Evolutionary conservation across 2,113 vertebrate genomes (phyloP).

Genomic region (Suncus etruscus): DNA sequence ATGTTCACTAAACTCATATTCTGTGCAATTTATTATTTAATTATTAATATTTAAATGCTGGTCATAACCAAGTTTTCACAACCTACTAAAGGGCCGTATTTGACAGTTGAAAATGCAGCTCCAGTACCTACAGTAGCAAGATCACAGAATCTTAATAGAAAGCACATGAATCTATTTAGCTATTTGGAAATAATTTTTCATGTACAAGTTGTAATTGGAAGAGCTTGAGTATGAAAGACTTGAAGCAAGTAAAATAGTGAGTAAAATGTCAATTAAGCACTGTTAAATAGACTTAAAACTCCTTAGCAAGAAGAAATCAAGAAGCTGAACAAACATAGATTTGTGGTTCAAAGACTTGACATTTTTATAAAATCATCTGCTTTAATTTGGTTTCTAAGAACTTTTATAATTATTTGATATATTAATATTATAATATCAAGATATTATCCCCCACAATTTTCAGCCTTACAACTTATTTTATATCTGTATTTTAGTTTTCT

Average conservation of each 20-base stretch:
- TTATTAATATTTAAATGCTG: background rate
- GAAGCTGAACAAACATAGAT: slow-evolving; percentile 51
- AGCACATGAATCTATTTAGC: slow-evolving; percentile 53
- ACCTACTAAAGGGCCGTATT: background rate
- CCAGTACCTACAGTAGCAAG: background rate
- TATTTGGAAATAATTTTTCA: slow-evolving; percentile 59
- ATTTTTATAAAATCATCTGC: slow-evolving; percentile 40
- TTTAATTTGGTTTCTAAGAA: slow-evolving; percentile 32
- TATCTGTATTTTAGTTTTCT: slow-evolving; percentile 30
- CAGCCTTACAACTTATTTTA: slow-evolving; percentile 25
- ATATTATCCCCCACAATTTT: slow-evolving; percentile 45
- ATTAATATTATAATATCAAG: background rate
- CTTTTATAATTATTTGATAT: background rate
- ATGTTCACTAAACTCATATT: background rate
- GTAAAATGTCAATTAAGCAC: slow-evolving; percentile 69
- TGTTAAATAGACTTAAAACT: slow-evolving; percentile 62
- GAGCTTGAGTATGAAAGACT: slow-evolving; percentile 57
- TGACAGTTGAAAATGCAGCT: slow-evolving; percentile 35
- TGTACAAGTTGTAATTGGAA: slow-evolving; percentile 40
- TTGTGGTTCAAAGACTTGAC: slow-evolving; percentile 32
- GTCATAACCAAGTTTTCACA: slow-evolving; percentile 30
- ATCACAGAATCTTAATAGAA: slow-evolving; percentile 42
- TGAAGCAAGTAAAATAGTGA: slow-evolving; percentile 66
- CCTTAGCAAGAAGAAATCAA: slow-evolving; percentile 64
- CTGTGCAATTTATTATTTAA: background rate